phyloP scores from a whole-genome alignment of 2,888 invertebrate genomes.

The Chydorus sphaericus region DNA sequence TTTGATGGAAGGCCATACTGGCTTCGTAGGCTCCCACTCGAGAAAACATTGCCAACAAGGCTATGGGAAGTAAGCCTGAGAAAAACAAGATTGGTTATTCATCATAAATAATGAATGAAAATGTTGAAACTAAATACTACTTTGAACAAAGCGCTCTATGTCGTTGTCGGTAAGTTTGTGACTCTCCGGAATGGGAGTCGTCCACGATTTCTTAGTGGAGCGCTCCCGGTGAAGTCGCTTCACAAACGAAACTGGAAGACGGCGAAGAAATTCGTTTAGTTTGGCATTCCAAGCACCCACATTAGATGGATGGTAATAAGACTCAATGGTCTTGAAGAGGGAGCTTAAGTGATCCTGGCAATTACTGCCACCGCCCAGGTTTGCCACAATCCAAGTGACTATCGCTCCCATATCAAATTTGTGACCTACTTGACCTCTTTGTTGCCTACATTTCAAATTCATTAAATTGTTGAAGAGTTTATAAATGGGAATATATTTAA shows the following conservation, averaged over 20 bases:
- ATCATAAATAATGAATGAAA: background rate
- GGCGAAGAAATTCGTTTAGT: conserved; percentile 48
- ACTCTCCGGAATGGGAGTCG: conserved; percentile 46
- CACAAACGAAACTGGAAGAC: conserved; percentile 49
- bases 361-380: conserved; percentile 24
- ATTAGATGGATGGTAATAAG: conserved; percentile 82
- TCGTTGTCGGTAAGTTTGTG: conserved; percentile 61
- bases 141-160: conserved; percentile 61
- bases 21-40: conserved; percentile 46
- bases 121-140: conserved; percentile 15
- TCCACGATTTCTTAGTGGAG: conserved; percentile 47
- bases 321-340: conserved; percentile 66
- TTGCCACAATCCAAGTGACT: conserved; percentile 12
- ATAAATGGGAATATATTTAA: background rate
- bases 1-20: conserved; percentile 50
- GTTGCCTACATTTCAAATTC: background rate
- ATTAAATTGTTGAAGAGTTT: background rate
- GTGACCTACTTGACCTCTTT: background rate
- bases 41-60: conserved; percentile 64
- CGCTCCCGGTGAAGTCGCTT: conserved; percentile 49
- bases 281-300: conserved; percentile 59
- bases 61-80: conserved; percentile 35
- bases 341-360: conserved; percentile 10
- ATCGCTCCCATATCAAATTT: conserved; percentile 4
- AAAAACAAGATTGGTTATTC: background rate